Base-by-base conservation (phyloP, 2,888 invertebrate genomes). In the Scotopteryx bipunctaria region DNA sequence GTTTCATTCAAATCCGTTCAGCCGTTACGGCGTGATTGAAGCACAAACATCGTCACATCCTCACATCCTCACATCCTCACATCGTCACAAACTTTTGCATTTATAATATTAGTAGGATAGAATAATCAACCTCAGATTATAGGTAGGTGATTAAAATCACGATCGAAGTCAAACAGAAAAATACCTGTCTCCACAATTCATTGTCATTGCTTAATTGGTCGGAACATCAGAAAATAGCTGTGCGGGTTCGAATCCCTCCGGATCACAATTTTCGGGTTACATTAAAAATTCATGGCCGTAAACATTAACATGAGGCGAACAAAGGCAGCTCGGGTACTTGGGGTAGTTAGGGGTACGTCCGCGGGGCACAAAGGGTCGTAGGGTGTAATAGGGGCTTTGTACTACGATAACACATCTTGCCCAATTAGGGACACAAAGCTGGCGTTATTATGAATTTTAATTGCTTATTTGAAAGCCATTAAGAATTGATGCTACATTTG, bases 381-480 rank as follows among this genome's bases (percentile, higher is more conserved):
- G 54, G 54, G 25, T 42, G 49, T 42, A 38, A 50, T 33, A 43
- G 31, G 51, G 51, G 53, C 56, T 56, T 59, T 59, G 59, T 62
- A 45, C 52, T 47, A 27, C 37, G 59, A 62, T 59, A 59, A 56
- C 62, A 62, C 49, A 62, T 62, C 59, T 62, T 52, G 55, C 55
- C 53, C 59, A 62, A 62, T 62, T 62, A 62, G 48, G 37, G 43
- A 23, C 42, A 42, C 41, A 38, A 47, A 50, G 44, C 42, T 33
- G 32, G 21, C 25, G 47, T 50, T 52, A 59, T 58, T 62, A 59
- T 40, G 42, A 49, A 48, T 51, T 41, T 52, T 56, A 59, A 62
- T 62, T 57, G 52, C 42, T 14, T 36, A 49, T 55, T 47, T 52
- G 19, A 47, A 36, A 38, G 32, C 11, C 51, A 57, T 43, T 43